phyloP scores from a whole-genome alignment of 1,140 invertebrate species.

The Caenorhabditis latens region DNA sequence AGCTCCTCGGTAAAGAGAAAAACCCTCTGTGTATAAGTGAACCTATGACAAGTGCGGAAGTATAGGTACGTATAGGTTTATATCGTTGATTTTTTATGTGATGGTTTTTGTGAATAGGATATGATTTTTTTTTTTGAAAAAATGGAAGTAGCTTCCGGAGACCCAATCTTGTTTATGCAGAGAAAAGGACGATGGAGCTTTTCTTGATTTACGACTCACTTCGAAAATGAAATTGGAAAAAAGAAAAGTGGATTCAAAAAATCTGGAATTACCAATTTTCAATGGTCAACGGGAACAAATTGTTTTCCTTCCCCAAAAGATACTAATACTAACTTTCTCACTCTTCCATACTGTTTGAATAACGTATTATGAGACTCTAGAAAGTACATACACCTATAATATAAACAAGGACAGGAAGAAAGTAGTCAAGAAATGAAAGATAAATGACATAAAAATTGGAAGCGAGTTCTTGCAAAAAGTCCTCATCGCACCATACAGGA shows the following conservation, averaged over 20 bases:
- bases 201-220: no score
- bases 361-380: conserved; percentile 21
- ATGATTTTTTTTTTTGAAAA: background rate
- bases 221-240: no score
- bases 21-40: background rate
- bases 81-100: conserved; percentile 17
- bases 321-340: conserved; percentile 21
- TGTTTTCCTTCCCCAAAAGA: background rate
- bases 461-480: background rate
- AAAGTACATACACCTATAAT: conserved; percentile 2
- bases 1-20: background rate
- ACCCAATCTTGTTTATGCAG: no score
- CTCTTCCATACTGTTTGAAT: conserved; percentile 33
- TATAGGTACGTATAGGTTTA: conserved; percentile 6
- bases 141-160: background rate
- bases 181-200: no score
- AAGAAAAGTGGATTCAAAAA: no score
- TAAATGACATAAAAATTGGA: background rate
- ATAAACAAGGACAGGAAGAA: background rate
- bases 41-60: conserved; percentile 16
- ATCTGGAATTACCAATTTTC: no score
- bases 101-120: conserved; percentile 2
- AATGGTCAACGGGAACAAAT: background rate
- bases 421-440: background rate
- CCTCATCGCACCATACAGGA: background rate